Conservation (phyloP, 1,140 invertebrate species). For the Heterodera schachtii region DNA sequence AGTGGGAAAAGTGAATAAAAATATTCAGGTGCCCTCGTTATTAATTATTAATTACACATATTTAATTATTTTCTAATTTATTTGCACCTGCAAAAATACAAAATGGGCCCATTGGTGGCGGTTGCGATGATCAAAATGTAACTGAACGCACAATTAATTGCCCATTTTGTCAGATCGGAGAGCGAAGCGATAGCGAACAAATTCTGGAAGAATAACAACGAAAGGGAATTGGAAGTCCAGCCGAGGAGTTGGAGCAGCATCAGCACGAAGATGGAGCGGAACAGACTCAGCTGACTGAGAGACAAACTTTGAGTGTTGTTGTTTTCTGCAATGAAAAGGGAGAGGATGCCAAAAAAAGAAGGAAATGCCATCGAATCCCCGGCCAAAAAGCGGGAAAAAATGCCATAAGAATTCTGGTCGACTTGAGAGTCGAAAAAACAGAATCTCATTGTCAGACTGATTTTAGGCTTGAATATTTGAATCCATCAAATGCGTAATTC, state of each 20-base stretch:
- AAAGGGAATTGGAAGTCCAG: not conserved
- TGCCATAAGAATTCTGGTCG: not conserved
- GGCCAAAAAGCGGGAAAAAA: no score
- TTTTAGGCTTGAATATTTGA: no score
- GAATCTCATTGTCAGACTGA: no score
- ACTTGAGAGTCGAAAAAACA: not conserved
- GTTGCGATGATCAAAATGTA: not conserved
- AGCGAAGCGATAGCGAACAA: not conserved
- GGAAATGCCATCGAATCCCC: no score
- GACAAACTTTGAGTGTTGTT: no score
- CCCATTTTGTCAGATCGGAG: conserved; percentile 5
- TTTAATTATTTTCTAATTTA: no score
- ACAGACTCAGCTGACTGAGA: not conserved
- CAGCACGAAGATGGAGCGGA: conserved; percentile 8
- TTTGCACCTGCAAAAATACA: conserved; percentile 2
- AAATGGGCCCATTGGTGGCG: not conserved
- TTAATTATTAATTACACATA: no score
- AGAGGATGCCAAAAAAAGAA: no score
- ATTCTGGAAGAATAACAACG: not conserved
- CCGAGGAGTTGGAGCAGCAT: not conserved
- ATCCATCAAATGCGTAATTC: no score
- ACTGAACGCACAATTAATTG: not conserved
- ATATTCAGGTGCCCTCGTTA: not conserved
- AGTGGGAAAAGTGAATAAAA: no score
- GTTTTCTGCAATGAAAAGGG: no score